These are phyloP conservation scores for Lathamus discolor DNA, from an alignment of 2,113 vertebrate species.

Conservation along the genomic window DNA sequence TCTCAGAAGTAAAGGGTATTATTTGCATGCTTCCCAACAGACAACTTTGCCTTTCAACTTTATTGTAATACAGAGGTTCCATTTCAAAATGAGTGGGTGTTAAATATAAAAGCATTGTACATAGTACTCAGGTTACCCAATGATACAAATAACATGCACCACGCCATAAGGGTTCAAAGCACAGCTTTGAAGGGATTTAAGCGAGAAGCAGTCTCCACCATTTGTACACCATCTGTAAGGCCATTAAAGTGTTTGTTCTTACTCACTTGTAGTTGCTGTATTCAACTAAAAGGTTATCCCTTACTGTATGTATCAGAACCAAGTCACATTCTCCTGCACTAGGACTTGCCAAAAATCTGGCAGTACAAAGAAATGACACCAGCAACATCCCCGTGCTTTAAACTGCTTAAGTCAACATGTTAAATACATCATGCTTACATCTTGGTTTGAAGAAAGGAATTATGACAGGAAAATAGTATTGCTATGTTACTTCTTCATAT, in stretches of 20 bases:
- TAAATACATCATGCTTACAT: not conserved
- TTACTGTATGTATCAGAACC: not conserved
- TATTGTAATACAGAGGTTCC: not conserved
- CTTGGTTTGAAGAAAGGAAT: not conserved
- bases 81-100: slow-evolving; percentile 1
- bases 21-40: slow-evolving; percentile 3
- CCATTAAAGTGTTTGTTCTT: not conserved
- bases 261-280: not conserved
- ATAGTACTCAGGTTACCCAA: not conserved
- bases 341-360: not conserved
- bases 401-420: not conserved
- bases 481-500: not conserved
- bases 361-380: not conserved
- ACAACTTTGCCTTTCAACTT: not conserved
- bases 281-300: not conserved
- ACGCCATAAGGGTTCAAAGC: not conserved
- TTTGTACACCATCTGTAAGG: not conserved
- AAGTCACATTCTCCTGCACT: not conserved
- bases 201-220: not conserved
- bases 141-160: not conserved
- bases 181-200: not conserved
- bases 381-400: not conserved
- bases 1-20: not conserved
- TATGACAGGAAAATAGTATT: not conserved
- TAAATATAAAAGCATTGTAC: not conserved